Base-by-base conservation (phyloP, 2,888 invertebrate species). In the Stenoptilia bipunctidactyla region DNA sequence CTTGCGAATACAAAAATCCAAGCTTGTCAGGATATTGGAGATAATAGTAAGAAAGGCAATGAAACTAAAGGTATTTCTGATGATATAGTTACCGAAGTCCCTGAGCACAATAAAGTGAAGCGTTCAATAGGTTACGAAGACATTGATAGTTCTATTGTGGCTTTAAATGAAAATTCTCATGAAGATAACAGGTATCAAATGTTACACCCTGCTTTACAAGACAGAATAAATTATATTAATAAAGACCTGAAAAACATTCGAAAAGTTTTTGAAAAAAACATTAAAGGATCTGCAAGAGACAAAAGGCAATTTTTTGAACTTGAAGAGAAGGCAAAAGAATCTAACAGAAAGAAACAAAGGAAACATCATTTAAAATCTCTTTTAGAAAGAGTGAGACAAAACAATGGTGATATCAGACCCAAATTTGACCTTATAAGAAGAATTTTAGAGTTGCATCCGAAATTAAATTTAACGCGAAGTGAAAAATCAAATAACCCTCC, bases 1-100 rank as follows among this genome's bases (percentile, higher is more conserved):
- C 59, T 93, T 9, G 89, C 91, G 0, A 86, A 85, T 39, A 87
- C 90, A 0, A 86, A 88, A 56, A 69, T 89, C 15, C 79, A 86
- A 38, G 86, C 87, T 13, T 91, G 91, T 46, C 53, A 58, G 15
- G 55, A 66, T 10, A 34, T 41, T n/a, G 39, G 53, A 20, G 51
- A 58, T 4, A 45, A 52, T 10, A 50, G 43, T 8, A 49, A 58
- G 25, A 55, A 50, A 13, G 55, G 49, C 13, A 40, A 49, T 13
- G 55, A 63, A 46, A 51, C 50, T 2, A 47, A 55, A 27, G 38
- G 45, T 4, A 48, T 45, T 9, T 38, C 36, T 10, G 13, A 46
- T 15, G 15, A 42, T 40, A 46, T 44, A 9, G 44, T 38, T 15
- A 14, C 34, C 1, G 48, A 46, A 34, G 39, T 51, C 14, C 47